A percentile compares a stretch with the other conserved stretches of the same genome.
Conservation (phyloP, 2,113 vertebrate species). For the Corythornis cristatus region DNA sequence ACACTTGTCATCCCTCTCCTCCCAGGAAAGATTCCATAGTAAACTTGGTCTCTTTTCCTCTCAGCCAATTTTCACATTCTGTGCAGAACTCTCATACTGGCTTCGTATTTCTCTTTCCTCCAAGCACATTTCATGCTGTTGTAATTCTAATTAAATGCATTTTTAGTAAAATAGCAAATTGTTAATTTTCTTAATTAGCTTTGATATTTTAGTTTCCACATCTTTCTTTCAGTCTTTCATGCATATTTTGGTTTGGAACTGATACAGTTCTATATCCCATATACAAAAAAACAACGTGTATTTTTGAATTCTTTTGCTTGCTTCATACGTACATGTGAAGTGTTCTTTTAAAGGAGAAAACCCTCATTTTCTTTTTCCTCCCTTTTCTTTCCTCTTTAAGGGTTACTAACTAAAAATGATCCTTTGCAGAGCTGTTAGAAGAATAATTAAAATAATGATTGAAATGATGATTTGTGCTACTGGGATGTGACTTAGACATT, state of each 20-base stretch:
- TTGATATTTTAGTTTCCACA: conserved; percentile 60
- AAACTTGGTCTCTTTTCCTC: conserved; percentile 3
- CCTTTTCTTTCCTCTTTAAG: conserved; percentile 27
- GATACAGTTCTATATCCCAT: not conserved
- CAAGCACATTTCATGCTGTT: not conserved
- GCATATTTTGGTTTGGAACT: conserved; percentile 19
- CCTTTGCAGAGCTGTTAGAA: not conserved
- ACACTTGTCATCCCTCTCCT: not conserved
- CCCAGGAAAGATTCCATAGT: not conserved
- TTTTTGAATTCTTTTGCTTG: conserved; percentile 36
- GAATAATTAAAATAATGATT: conserved; percentile 37
- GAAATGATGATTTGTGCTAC: not conserved
- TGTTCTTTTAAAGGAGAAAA: conserved; percentile 60
- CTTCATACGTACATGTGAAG: conserved; percentile 27
- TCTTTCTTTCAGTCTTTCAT: conserved; percentile 35
- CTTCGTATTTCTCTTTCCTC: conserved; percentile 47
- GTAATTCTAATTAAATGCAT: conserved; percentile 30
- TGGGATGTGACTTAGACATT: not conserved
- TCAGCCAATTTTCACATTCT: conserved; percentile 31
- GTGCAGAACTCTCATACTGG: not conserved
- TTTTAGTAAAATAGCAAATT: conserved; percentile 66
- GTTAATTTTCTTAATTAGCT: conserved; percentile 70
- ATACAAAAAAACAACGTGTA: not conserved
- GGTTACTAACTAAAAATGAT: not conserved
- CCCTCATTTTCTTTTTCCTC: not conserved